Base-by-base conservation (phyloP, 2,797 vertebrate genomes). In the Apogon talboti region DNA sequence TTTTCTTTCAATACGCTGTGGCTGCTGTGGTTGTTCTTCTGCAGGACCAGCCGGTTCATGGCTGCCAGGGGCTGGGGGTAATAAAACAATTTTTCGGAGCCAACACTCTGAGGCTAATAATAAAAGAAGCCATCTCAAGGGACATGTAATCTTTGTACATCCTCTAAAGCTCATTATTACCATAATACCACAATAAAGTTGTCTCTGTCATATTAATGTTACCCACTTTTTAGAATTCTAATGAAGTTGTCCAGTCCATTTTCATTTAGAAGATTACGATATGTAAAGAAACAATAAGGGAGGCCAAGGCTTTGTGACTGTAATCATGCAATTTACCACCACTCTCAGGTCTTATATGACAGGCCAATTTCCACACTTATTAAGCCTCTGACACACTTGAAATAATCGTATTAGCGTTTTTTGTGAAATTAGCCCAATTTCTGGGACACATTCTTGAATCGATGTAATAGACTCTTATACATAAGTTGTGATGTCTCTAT, bases 281-380 rank as follows among this genome's bases (percentile, higher is more conserved):
- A 91, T 89, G 90, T 93, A 93, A 94, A 92, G 93, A 95, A 95
- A 94, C 94, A 94, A 95, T 94, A 83, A 82, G 69, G 28, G 77
- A 92, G 91, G 87, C 83, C 78, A 15, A 89, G 91, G 90, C 91
- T 93, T 92, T 92, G 90, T 67, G 52, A 75, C 81, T 87, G 82
- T 94, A 93, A 93, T 94, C 90, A 85, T 77, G 82, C 89, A 89
- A 93, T 94, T 95, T 94, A 93, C 92, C 91, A 91, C 87, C 85
- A 86, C 87, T 92, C 87, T 84, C 89, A 84, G 90, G 85, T 92
- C 87, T 90, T 88, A 90, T 92, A 92, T 94, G 94, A 94, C 93
- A 95, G 92, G 92, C 90, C 93, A 95, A 95, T 94, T 94, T 95
- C 87, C 93, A 94, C 93, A 94, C 92, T 92, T 95, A 94, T 94